phyloP scores from a whole-genome alignment of 2,797 vertebrate species.

The Sebastes taczanowskii region DNA sequence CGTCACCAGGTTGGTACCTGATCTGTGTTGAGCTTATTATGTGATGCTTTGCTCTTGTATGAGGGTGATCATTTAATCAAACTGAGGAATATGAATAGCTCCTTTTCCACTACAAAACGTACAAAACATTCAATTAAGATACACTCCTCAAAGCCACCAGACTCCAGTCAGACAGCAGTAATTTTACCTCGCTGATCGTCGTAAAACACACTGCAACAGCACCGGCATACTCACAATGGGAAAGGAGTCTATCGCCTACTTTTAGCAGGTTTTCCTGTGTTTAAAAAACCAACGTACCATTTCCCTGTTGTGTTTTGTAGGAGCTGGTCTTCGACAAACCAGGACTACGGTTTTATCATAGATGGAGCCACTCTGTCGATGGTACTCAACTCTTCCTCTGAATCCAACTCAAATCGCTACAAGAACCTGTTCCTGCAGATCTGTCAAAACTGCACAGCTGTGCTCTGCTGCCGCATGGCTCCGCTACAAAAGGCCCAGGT shows the following conservation, averaged over 20 bases:
- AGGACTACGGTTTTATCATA: constrained; percentile 94
- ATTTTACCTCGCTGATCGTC: too few relatives aligned
- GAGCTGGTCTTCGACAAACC: constrained; percentile 86
- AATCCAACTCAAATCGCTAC: constrained; percentile 86
- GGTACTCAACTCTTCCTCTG: constrained; percentile 89
- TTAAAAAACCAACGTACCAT: neutral
- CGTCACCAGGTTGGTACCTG: constrained; percentile 84
- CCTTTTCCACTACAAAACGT: too few relatives aligned
- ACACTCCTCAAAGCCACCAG: too few relatives aligned
- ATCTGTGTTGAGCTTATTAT: neutral
- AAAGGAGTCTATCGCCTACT: too few relatives aligned
- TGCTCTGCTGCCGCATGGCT: constrained; percentile 98
- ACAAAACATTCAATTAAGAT: too few relatives aligned
- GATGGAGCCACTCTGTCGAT: constrained; percentile 93
- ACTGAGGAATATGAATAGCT: neutral
- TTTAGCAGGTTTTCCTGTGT: too few relatives aligned
- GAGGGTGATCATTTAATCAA: neutral
- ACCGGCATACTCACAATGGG: too few relatives aligned
- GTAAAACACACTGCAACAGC: too few relatives aligned
- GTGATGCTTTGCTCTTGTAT: neutral
- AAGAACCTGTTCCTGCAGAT: constrained; percentile 94
- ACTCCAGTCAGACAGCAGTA: too few relatives aligned
- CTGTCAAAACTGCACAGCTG: constrained; percentile 93
- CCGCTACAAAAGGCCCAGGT: constrained; percentile 98
- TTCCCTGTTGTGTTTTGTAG: constrained; percentile 67